These are phyloP conservation scores for Deroptyus accipitrinus DNA, from an alignment of 2,113 vertebrate species.

Conservation along the genomic window DNA sequence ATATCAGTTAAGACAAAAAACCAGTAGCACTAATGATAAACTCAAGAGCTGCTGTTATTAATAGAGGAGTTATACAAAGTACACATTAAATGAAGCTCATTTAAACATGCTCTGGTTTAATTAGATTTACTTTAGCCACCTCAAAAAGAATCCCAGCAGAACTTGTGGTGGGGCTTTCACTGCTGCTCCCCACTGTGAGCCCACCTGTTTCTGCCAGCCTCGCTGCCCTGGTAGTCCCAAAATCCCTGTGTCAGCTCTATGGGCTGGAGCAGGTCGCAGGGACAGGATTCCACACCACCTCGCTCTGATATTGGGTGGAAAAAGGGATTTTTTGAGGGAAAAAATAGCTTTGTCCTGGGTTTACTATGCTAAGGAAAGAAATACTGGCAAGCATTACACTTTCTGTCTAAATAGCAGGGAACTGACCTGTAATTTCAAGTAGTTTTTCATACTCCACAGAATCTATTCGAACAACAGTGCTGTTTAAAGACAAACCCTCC, in stretches of 20 bases:
- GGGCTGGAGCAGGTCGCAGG: background rate
- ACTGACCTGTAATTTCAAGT: background rate
- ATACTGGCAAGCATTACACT: background rate
- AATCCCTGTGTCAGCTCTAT: background rate
- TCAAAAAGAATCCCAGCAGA: slow-evolving; percentile 55
- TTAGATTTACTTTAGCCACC: slow-evolving; percentile 67
- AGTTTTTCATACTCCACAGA: background rate
- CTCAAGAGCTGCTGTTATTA: background rate
- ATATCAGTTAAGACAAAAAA: background rate
- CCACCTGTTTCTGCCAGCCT: slow-evolving; percentile 69
- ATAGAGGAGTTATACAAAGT: background rate
- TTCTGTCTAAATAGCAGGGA: background rate
- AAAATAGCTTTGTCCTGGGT: background rate
- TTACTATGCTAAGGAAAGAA: background rate
- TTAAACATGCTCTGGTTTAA: slow-evolving; percentile 64
- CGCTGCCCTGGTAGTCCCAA: background rate
- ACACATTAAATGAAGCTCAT: slow-evolving; percentile 46
- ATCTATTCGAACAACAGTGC: background rate
- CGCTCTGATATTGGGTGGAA: fast-evolving
- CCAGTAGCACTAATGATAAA: background rate
- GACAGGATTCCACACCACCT: background rate
- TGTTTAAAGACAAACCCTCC: background rate
- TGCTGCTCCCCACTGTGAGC: slow-evolving; percentile 47
- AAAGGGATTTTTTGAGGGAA: background rate
- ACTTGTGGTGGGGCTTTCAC: slow-evolving; percentile 16